These are phyloP conservation scores for Phrixothrix hirtus DNA, from an alignment of 2,888 invertebrate species.

Conservation along the genomic window DNA sequence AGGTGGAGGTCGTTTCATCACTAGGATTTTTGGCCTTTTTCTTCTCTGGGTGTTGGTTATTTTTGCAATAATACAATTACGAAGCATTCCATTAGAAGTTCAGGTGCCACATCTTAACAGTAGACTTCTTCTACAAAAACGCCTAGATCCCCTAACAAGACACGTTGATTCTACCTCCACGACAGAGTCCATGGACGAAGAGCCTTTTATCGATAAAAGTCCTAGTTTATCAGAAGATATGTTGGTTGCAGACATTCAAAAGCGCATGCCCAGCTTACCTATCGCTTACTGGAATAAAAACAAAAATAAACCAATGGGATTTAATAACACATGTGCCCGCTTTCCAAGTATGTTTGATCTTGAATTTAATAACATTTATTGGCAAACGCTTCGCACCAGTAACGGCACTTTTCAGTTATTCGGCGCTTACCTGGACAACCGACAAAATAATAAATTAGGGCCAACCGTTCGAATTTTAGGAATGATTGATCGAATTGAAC, in stretches of 20 bases:
- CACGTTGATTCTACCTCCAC: slow-evolving; percentile 54
- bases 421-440: slow-evolving; percentile 86
- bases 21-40: slow-evolving; percentile 55
- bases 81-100: slow-evolving; percentile 51
- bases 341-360: slow-evolving; percentile 89
- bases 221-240: slow-evolving; percentile 71
- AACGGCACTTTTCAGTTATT: slow-evolving; percentile 90
- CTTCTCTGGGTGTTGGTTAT: slow-evolving; percentile 58
- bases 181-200: slow-evolving; percentile 57
- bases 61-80: slow-evolving; percentile 54
- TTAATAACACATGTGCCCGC: slow-evolving; percentile 77
- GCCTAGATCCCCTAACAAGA: slow-evolving; percentile 51
- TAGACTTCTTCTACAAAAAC: slow-evolving; percentile 60
- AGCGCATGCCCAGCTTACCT: slow-evolving; percentile 80
- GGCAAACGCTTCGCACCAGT: slow-evolving; percentile 82
- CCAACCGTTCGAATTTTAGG: slow-evolving; percentile 79
- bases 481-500: slow-evolving; percentile 89
- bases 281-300: slow-evolving; percentile 84
- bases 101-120: slow-evolving; percentile 55
- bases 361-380: slow-evolving; percentile 91
- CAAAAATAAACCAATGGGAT: slow-evolving; percentile 72
- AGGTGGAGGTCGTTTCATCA: slow-evolving; percentile 55
- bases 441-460: slow-evolving; percentile 76
- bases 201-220: slow-evolving; percentile 65
- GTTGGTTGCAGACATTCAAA: slow-evolving; percentile 76